Percentiles rank a stretch among this genome's conserved stretches.
Conservation (phyloP, 2,888 invertebrate genomes). For the Ypsolopha scabrella region DNA sequence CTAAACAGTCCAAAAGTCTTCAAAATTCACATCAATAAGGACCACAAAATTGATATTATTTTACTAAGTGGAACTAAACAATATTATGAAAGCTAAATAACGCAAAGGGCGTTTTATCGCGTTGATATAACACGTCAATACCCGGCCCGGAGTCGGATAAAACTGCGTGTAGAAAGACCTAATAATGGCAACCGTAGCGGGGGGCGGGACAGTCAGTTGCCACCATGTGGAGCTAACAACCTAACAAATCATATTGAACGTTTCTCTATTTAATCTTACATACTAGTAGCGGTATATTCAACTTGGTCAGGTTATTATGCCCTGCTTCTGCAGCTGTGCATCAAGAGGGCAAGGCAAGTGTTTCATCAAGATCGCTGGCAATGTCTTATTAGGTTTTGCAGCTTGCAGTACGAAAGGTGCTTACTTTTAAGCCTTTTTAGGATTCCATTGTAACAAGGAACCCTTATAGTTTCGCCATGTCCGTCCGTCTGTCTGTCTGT, state of each 20-base stretch:
- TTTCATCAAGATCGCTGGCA: neutral
- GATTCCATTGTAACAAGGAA: too few relatives aligned
- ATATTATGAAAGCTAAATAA: neutral
- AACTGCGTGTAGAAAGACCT: conserved; percentile 40
- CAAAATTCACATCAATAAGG: too few relatives aligned
- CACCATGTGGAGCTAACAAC: conserved; percentile 40
- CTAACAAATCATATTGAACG: conserved; percentile 32
- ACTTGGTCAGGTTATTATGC: conserved; percentile 36
- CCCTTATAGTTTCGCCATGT: too few relatives aligned
- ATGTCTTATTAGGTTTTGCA: neutral
- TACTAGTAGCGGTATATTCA: conserved; percentile 21
- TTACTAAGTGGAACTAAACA: too few relatives aligned
- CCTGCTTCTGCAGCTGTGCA: conserved; percentile 37
- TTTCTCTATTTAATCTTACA: conserved; percentile 31
- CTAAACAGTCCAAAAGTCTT: too few relatives aligned
- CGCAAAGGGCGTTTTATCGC: conserved; percentile 14
- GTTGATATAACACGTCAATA: conserved; percentile 31
- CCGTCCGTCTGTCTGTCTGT: too few relatives aligned
- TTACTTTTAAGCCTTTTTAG: too few relatives aligned
- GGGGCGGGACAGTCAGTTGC: conserved; percentile 25
- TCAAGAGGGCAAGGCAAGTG: neutral
- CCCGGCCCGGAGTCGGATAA: conserved; percentile 36
- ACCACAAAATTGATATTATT: too few relatives aligned
- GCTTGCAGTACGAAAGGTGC: neutral
- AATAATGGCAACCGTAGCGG: conserved; percentile 37